These are phyloP conservation scores for Diabrotica undecimpunctata DNA, from an alignment of 1,140 invertebrate genomes.

Conservation along the genomic window DNA sequence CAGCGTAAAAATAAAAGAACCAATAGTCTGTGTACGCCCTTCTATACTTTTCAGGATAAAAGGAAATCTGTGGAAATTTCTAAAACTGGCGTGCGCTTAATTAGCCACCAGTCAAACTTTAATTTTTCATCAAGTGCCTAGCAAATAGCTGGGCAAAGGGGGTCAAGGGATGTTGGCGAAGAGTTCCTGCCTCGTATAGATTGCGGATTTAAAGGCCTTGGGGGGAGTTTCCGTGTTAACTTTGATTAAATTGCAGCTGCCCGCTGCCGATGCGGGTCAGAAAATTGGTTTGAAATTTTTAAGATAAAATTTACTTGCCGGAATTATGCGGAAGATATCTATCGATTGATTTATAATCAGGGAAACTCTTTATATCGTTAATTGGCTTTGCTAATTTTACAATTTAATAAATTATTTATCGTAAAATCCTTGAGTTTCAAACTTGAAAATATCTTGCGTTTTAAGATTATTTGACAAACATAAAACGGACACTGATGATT, in stretches of 20 bases:
- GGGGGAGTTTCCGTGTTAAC: slow-evolving; percentile 1
- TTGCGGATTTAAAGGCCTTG: slow-evolving; percentile 1
- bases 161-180: neutral
- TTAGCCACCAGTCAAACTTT: slow-evolving; percentile 2
- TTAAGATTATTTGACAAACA: no score
- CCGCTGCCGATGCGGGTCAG: slow-evolving; percentile 1
- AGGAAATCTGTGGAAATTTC: neutral
- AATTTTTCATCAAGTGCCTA: slow-evolving; percentile 1
- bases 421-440: no score
- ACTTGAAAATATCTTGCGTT: no score
- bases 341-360: no score
- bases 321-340: neutral
- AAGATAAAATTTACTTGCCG: neutral
- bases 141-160: neutral
- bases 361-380: no score
- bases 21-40: neutral
- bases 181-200: neutral
- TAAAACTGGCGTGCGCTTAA: neutral
- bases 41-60: neutral
- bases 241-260: neutral
- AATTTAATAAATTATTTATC: no score
- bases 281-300: slow-evolving; percentile 3
- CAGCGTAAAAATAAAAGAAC: neutral
- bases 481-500: no score
- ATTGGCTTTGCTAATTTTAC: no score